Evolutionary conservation across 2,888 invertebrate genomes (phyloP), one percentile per base, ranked within the genome.

Genomic region (Lacanobia wlatinum): DNA sequence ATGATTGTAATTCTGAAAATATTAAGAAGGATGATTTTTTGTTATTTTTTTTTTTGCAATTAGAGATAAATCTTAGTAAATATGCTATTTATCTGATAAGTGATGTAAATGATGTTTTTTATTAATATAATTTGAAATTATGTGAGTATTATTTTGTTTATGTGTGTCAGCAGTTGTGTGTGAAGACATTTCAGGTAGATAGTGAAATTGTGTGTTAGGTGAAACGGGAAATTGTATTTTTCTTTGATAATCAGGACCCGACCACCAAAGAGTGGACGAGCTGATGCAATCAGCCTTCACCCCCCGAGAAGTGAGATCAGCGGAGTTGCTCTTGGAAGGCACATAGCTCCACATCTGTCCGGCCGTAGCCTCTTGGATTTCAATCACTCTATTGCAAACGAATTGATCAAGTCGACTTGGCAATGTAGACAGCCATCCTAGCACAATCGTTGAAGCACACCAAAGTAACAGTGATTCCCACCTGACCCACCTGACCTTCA

Each of bases 381-480:
- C n/a, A n/a, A n/a, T n/a, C n/a, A n/a, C n/a, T n/a, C n/a, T n/a
- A 63, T 87, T 80, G 1, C 81, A 73, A 7, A 86, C 82, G 61
- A 87, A 87, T 14, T 65, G 66, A 21, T 84, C 84, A 1, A 87
- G 70, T 9, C 65, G 69, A 38, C 28, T 43, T 43, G 43, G 43
- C 14, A 43, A 14, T 43, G 43, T 14, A 0, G 14, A 43, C 14
- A 14, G 43, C 43, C 43, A 43, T 14, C 43, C 43, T 4, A 43
- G 43, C 14, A 43, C 43, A 5, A 43, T 43, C 43, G 43, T 43
- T 4, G 43, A 43, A 1, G 14, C 43, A 43, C 43, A 43, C 43
- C 43, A 43, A 12, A 58, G 14, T 14, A 58, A 38, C 38, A 58
- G 38, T 58, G 38, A n/a, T 21, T n/a, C 7, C 38, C 14, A 21